Evolutionary conservation across 2,113 vertebrate species (phyloP).

Genomic region (Larimichthys crocea): DNA sequence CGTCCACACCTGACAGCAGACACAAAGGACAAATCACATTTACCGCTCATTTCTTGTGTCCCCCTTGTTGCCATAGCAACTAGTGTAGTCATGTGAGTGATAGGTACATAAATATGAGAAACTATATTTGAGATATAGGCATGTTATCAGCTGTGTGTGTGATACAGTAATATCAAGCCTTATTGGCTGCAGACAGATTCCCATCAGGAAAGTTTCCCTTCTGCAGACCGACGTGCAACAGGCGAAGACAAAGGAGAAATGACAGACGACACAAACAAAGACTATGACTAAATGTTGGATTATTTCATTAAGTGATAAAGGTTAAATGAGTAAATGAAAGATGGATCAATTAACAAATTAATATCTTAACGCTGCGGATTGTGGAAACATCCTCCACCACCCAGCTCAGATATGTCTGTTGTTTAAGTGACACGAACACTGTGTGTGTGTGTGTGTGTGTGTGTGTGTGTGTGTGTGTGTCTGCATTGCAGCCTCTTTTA

Average conservation of each 20-base stretch:
- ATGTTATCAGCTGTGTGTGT: background rate
- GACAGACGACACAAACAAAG: background rate
- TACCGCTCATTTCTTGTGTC: background rate
- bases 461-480: too few relatives aligned
- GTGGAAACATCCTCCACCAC: background rate
- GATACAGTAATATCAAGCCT: too few relatives aligned
- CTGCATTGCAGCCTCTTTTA: background rate
- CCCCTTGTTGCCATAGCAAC: conserved; percentile 37
- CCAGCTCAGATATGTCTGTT: background rate
- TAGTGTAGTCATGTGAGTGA: background rate
- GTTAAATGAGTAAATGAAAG: background rate
- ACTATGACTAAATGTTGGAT: background rate
- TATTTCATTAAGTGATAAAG: background rate
- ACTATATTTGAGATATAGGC: background rate
- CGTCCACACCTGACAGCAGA: background rate
- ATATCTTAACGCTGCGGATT: background rate
- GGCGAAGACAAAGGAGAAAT: background rate
- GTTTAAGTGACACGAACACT: background rate
- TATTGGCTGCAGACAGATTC: background rate
- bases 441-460: too few relatives aligned
- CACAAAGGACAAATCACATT: background rate
- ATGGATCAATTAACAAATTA: background rate
- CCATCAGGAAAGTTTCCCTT: too few relatives aligned
- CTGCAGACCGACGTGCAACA: too few relatives aligned
- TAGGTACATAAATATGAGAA: background rate